Evolutionary conservation across 2,888 invertebrate genomes (phyloP).

Genomic region (Lochmaea crataegi): DNA sequence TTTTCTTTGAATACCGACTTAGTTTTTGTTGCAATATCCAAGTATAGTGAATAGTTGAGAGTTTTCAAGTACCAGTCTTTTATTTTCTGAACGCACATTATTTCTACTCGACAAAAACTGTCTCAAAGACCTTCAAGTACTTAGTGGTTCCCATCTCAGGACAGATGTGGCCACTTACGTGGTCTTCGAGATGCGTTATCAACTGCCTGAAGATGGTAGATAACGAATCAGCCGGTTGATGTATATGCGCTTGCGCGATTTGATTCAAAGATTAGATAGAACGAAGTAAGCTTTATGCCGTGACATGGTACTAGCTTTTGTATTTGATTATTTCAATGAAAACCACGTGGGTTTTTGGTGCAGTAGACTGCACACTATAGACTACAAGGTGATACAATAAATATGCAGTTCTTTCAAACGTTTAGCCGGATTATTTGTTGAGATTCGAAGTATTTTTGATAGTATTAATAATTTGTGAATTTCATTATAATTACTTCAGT

Average conservation of each 20-base stretch:
- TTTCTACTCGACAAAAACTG: conserved; percentile 25
- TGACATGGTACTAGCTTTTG: conserved; percentile 60
- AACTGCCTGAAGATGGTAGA: conserved; percentile 52
- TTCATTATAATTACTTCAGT: too few species aligned
- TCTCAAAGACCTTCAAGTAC: conserved; percentile 29
- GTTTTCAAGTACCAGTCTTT: conserved; percentile 12
- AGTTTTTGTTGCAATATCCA: not conserved
- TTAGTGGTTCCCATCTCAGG: conserved; percentile 42
- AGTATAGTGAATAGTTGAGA: not conserved
- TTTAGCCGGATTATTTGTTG: too few species aligned
- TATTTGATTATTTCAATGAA: conserved; percentile 29
- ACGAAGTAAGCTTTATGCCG: conserved; percentile 54
- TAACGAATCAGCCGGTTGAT: conserved; percentile 52
- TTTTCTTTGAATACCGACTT: not conserved
- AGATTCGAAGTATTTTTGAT: too few species aligned
- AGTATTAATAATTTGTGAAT: too few species aligned
- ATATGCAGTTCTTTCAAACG: too few species aligned
- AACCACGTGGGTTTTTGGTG: conserved; percentile 13
- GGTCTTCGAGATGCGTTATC: conserved; percentile 55
- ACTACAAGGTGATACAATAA: not conserved
- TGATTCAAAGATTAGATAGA: conserved; percentile 60
- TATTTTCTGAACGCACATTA: conserved; percentile 22
- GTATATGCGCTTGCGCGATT: conserved; percentile 61
- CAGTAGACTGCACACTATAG: not conserved
- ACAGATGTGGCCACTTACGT: conserved; percentile 56